Percentiles rank a stretch among this genome's conserved stretches.
Conservation (phyloP, 1,140 invertebrate genomes). For the Phthorimaea operculella region DNA sequence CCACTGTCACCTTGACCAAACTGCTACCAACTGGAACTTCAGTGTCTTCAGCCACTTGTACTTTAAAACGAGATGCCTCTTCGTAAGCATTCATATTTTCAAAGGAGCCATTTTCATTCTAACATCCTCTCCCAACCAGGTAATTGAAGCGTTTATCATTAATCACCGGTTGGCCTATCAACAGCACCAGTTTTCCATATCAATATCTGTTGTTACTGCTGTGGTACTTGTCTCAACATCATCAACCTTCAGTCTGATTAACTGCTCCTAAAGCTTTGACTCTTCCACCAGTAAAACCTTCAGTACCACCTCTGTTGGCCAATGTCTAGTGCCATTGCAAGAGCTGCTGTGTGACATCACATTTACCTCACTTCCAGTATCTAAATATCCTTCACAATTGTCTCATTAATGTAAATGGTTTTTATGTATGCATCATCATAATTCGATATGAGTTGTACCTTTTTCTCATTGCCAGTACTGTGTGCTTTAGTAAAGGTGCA, state of each 20-base stretch:
- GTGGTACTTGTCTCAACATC: neutral
- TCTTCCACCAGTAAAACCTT: conserved; percentile 6
- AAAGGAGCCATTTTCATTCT: too few relatives aligned
- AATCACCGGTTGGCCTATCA: too few relatives aligned
- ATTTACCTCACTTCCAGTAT: conserved; percentile 9
- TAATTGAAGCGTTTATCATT: too few relatives aligned
- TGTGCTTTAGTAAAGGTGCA: neutral
- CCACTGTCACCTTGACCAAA: too few relatives aligned
- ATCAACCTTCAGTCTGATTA: conserved; percentile 3
- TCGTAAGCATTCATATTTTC: too few relatives aligned
- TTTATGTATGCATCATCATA: conserved; percentile 3
- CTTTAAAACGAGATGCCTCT: too few relatives aligned
- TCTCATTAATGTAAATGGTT: conserved; percentile 1
- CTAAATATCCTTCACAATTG: conserved; percentile 6
- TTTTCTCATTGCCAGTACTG: neutral
- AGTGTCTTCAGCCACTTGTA: too few relatives aligned
- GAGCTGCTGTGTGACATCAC: conserved; percentile 2
- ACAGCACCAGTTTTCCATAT: too few relatives aligned
- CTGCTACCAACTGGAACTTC: too few relatives aligned
- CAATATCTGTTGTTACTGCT: neutral
- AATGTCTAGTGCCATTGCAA: neutral
- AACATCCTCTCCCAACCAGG: too few relatives aligned
- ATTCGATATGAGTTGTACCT: neutral
- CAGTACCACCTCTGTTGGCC: conserved; percentile 3
- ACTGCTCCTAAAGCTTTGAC: conserved; percentile 1